phyloP scores from a whole-genome alignment of 2,113 vertebrate species.

The Coreoperca whiteheadi region DNA sequence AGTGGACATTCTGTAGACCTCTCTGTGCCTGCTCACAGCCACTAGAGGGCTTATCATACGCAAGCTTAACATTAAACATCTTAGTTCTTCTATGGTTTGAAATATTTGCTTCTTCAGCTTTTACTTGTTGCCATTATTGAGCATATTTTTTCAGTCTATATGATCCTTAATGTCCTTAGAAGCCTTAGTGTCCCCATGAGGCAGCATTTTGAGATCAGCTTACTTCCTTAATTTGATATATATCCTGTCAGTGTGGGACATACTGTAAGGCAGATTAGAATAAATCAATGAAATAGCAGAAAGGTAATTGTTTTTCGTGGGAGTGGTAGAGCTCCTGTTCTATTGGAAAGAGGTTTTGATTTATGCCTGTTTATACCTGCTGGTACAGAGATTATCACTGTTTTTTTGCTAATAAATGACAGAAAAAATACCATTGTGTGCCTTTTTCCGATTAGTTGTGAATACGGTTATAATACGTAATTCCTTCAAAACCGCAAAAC shows the following conservation, averaged over 20 bases:
- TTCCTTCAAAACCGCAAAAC: neutral
- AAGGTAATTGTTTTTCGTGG: neutral
- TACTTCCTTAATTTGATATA: constrained; percentile 33
- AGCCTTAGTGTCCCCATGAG: neutral
- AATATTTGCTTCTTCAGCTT: neutral
- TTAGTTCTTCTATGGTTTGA: neutral
- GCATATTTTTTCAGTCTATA: neutral
- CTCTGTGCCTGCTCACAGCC: neutral
- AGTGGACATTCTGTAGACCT: neutral
- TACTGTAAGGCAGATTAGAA: neutral
- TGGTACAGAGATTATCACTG: neutral
- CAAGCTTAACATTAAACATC: neutral
- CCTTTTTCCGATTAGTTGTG: neutral
- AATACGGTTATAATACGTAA: neutral
- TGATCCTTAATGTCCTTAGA: neutral
- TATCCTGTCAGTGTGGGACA: constrained; percentile 5
- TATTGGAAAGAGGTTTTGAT: neutral
- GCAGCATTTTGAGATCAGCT: constrained; percentile 38
- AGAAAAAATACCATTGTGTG: neutral
- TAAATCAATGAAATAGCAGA: constrained; percentile 14
- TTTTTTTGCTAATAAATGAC: neutral
- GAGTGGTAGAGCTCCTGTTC: neutral
- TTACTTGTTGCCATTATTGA: neutral
- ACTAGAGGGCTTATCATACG: neutral
- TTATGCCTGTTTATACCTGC: neutral